phyloP scores from a whole-genome alignment of 2,888 invertebrate genomes.

The Sarcophaga caerulescens region DNA sequence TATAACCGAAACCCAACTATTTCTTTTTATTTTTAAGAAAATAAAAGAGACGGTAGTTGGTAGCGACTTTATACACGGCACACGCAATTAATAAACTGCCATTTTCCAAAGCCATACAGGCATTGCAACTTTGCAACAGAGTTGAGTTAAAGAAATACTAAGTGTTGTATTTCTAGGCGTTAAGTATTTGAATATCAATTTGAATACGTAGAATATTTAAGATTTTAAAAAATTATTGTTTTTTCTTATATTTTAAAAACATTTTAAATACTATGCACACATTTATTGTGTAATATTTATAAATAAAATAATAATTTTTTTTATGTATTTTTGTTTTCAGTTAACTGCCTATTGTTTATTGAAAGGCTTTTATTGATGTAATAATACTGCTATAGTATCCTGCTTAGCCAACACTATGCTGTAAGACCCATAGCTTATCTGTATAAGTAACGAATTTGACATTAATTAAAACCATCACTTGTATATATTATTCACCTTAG shows the following conservation, averaged over 20 bases:
- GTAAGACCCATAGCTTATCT: constrained; percentile 25
- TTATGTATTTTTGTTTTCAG: constrained; percentile 23
- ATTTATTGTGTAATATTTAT: not conserved
- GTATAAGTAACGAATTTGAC: constrained; percentile 1
- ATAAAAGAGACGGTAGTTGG: not conserved
- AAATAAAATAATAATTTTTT: not conserved
- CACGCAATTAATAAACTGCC: not conserved
- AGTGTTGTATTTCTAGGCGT: too few species aligned
- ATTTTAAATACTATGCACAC: not conserved
- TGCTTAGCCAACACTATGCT: constrained; percentile 15
- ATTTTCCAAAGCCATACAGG: not conserved
- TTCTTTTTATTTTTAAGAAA: constrained; percentile 4
- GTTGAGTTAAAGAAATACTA: too few species aligned
- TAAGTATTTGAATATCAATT: too few species aligned
- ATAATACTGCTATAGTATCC: not conserved
- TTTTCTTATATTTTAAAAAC: not conserved
- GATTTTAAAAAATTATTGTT: too few species aligned
- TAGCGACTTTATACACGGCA: not conserved
- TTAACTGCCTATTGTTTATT: not conserved
- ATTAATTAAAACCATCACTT: constrained; percentile 45
- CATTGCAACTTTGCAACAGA: not conserved
- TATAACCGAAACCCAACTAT: constrained; percentile 6
- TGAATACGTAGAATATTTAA: too few species aligned
- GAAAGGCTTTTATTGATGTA: not conserved
- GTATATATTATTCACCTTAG: constrained; percentile 61